Conservation (phyloP, 2,113 vertebrate species). For the Ciconia stormi region DNA sequence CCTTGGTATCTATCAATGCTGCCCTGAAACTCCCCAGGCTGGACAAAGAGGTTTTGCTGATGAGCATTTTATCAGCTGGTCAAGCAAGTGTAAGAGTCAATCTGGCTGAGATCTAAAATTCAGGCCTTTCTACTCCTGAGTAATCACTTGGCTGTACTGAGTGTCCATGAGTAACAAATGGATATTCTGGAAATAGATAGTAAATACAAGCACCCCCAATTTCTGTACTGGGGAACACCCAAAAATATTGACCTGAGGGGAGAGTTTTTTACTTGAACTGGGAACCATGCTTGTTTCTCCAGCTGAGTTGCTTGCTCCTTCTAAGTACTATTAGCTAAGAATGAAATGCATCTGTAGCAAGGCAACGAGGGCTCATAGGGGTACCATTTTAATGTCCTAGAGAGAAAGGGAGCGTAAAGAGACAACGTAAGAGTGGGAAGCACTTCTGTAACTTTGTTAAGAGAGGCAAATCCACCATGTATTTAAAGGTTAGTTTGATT, state of each 20-base stretch:
- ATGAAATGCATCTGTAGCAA: neutral
- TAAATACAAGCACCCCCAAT: neutral
- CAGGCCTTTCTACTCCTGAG: neutral
- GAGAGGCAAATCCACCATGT: neutral
- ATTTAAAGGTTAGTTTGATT: neutral
- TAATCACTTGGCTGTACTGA: neutral
- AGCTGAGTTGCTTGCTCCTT: neutral
- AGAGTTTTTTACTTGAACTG: neutral
- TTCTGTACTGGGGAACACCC: neutral
- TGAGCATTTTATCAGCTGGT: neutral
- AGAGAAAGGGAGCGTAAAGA: neutral
- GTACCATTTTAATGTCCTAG: neutral
- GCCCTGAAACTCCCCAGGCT: neutral
- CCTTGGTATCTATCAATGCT: neutral
- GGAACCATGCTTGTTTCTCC: neutral
- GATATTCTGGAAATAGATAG: neutral
- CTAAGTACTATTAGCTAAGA: neutral
- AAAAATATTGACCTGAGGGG: neutral
- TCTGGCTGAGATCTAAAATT: neutral
- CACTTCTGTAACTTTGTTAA: neutral
- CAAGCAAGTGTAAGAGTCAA: neutral
- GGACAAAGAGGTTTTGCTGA: neutral
- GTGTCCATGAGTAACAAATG: neutral
- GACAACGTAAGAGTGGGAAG: neutral
- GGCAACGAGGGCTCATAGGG: fast-evolving